These are phyloP conservation scores for Cantharis flavilabris DNA, from an alignment of 2,888 invertebrate genomes.

Conservation along the genomic window DNA sequence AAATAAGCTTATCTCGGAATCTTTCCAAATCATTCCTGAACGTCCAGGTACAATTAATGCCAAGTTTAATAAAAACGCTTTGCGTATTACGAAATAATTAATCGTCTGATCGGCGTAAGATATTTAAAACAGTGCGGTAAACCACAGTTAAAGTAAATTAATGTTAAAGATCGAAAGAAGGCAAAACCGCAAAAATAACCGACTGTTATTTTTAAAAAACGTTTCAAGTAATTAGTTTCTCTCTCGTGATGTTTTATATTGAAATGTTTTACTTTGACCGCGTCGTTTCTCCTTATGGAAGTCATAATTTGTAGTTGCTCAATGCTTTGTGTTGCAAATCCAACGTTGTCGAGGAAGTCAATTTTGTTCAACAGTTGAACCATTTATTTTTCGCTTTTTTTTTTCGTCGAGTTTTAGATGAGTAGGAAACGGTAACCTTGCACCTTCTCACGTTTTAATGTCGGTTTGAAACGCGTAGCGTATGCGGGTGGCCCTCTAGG, in stretches of 20 bases:
- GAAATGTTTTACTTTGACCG: not conserved
- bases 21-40: not conserved
- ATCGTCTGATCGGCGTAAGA: not conserved
- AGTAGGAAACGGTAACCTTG: not conserved
- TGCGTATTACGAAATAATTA: not conserved
- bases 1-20: not conserved
- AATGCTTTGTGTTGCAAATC: not conserved
- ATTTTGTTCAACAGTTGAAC: not conserved
- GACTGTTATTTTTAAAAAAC: not conserved
- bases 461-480: not conserved
- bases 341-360: not conserved
- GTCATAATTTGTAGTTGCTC: not conserved
- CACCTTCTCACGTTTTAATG: not conserved
- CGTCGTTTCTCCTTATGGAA: not conserved
- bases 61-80: not conserved
- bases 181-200: not conserved
- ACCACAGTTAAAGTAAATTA: not conserved
- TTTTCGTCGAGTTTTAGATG: not conserved
- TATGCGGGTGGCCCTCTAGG: not conserved
- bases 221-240: conserved; percentile 1
- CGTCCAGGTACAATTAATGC: not conserved
- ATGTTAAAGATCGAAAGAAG: not conserved
- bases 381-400: not conserved
- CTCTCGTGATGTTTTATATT: not conserved
- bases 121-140: not conserved